Conservation (phyloP, 2,113 vertebrate species). For the Ibidorhyncha struthersii region DNA sequence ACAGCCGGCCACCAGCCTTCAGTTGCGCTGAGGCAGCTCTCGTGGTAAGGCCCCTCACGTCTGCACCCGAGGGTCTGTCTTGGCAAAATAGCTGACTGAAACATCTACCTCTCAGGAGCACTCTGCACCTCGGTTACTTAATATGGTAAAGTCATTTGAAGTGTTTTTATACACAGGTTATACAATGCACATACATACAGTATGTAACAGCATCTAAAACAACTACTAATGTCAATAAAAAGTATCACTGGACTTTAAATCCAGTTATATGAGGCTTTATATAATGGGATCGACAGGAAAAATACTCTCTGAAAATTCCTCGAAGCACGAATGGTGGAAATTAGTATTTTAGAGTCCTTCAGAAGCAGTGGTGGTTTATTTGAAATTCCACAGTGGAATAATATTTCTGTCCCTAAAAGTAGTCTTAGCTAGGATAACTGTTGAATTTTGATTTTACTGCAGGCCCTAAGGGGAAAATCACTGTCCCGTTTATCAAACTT, state of each 20-base stretch:
- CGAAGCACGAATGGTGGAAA: not conserved
- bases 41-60: rapidly evolving
- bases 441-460: not conserved
- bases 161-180: not conserved
- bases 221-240: not conserved
- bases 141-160: not conserved
- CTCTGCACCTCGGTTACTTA: not conserved
- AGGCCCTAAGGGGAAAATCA: not conserved
- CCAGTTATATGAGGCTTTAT: not conserved
- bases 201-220: not conserved
- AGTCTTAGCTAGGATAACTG: not conserved
- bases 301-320: not conserved
- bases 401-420: not conserved
- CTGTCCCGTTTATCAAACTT: not conserved
- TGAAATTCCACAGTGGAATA: not conserved
- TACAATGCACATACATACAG: not conserved
- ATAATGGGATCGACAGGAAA: not conserved
- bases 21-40: rapidly evolving
- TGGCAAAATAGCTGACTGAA: not conserved
- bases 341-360: not conserved
- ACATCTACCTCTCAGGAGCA: not conserved
- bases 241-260: not conserved
- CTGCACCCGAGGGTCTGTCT: not conserved
- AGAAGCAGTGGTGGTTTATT: not conserved
- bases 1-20: not conserved